These are phyloP conservation scores for Sinhomidia bicolor DNA, from an alignment of 2,888 invertebrate genomes.

Conservation along the genomic window DNA sequence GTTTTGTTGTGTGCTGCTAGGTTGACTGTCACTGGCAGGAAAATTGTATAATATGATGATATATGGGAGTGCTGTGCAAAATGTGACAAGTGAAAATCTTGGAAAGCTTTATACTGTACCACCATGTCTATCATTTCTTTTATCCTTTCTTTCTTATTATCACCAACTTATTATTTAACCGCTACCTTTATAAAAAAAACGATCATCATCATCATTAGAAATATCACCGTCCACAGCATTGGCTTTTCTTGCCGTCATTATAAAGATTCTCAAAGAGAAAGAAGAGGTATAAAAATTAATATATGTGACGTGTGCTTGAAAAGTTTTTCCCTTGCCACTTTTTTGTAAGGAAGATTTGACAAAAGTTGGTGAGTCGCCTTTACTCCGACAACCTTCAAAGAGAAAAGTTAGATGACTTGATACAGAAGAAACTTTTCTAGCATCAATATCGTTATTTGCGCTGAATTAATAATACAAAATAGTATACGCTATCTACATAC, in stretches of 20 bases:
- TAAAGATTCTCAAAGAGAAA: not conserved
- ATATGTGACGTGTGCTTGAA: constrained; percentile 6
- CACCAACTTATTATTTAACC: not conserved
- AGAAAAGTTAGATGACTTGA: not conserved
- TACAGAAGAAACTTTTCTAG: not conserved
- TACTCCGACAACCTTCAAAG: not conserved
- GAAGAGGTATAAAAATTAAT: not conserved
- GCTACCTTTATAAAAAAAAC: too few relatives aligned
- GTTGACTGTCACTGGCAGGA: not conserved
- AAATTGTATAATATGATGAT: too few relatives aligned
- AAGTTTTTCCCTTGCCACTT: constrained; percentile 1
- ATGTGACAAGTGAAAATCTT: not conserved
- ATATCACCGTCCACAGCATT: not conserved
- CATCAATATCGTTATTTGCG: not conserved
- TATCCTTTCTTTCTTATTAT: too few relatives aligned
- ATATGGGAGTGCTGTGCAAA: too few relatives aligned
- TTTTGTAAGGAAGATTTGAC: not conserved
- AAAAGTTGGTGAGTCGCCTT: not conserved
- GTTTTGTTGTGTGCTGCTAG: not conserved
- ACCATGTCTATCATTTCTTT: not conserved
- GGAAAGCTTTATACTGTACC: not conserved
- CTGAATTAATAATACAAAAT: not conserved
- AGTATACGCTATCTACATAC: too few relatives aligned
- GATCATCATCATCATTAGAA: not conserved
- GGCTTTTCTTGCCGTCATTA: not conserved